A percentile compares a stretch with the other conserved stretches of the same genome.
phyloP scores from a whole-genome alignment of 2,888 invertebrate species.

The Globia sparganii region DNA sequence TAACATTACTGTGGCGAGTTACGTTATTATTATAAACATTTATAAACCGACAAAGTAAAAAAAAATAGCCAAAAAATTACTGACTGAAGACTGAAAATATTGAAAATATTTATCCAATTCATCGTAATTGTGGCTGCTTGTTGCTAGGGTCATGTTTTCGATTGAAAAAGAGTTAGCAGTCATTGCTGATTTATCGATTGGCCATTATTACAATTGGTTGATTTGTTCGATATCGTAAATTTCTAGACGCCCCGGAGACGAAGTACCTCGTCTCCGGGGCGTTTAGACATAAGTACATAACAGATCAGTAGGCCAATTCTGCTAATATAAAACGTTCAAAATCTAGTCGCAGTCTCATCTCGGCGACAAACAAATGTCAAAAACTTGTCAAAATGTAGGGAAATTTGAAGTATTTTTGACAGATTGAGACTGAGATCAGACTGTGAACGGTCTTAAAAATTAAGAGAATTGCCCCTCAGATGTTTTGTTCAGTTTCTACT shows the following conservation, averaged over 20 bases:
- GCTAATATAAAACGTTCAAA: no score
- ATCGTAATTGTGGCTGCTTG: conserved; percentile 14
- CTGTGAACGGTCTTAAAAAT: no score
- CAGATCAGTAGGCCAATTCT: no score
- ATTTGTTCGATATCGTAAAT: conserved; percentile 42
- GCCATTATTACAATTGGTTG: conserved; percentile 52
- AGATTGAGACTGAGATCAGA: no score
- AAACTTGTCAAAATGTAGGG: no score
- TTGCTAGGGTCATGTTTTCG: conserved; percentile 37
- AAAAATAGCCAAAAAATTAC: neutral
- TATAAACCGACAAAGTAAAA: neutral
- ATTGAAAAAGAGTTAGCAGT: conserved; percentile 47
- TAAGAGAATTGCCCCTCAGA: no score
- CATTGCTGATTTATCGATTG: conserved; percentile 52
- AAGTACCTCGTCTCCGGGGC: no score
- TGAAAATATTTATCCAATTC: conserved; percentile 19
- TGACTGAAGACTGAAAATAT: neutral
- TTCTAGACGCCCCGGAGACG: conserved; percentile 8
- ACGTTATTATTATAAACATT: neutral
- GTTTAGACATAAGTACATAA: no score
- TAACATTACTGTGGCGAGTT: neutral
- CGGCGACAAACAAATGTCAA: no score
- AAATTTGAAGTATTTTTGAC: no score
- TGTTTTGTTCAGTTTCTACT: neutral
- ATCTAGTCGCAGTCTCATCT: no score